These are phyloP conservation scores for Aporophyla nigra DNA, from an alignment of 2,888 invertebrate genomes.

Conservation along the genomic window DNA sequence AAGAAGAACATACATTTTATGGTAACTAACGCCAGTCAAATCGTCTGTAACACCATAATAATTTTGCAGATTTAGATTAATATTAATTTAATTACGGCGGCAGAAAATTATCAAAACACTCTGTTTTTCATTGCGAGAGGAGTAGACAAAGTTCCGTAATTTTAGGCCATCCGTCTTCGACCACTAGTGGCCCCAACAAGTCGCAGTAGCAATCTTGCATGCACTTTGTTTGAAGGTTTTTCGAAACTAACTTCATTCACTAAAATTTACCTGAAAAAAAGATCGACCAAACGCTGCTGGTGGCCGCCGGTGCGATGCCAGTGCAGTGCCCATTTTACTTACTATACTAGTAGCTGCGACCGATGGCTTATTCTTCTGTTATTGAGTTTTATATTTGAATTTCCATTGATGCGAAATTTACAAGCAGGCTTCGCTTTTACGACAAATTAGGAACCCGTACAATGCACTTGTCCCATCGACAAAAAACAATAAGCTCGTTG, in stretches of 20 bases:
- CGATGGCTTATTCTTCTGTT: neutral
- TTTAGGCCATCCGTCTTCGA: neutral
- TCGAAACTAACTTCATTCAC: neutral
- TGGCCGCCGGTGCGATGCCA: neutral
- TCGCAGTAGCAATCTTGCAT: neutral
- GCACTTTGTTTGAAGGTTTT: neutral
- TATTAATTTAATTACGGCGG: neutral
- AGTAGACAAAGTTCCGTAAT: neutral
- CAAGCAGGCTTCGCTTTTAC: constrained; percentile 32
- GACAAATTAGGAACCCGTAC: neutral
- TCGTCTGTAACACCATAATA: neutral
- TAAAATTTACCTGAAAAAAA: constrained; percentile 1
- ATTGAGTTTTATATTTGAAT: neutral
- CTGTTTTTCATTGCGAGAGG: constrained; percentile 10
- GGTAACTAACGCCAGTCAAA: neutral
- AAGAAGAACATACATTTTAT: constrained; percentile 5
- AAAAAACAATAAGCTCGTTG: neutral
- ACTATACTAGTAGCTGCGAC: constrained; percentile 8
- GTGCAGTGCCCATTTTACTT: neutral
- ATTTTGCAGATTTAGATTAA: neutral
- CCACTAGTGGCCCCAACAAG: neutral
- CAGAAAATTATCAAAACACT: neutral
- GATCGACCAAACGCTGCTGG: neutral
- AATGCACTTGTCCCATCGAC: neutral
- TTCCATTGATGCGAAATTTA: constrained; percentile 5